Conservation (phyloP, 64 coral and sea anemone species). For the Montipora efflorescens region DNA sequence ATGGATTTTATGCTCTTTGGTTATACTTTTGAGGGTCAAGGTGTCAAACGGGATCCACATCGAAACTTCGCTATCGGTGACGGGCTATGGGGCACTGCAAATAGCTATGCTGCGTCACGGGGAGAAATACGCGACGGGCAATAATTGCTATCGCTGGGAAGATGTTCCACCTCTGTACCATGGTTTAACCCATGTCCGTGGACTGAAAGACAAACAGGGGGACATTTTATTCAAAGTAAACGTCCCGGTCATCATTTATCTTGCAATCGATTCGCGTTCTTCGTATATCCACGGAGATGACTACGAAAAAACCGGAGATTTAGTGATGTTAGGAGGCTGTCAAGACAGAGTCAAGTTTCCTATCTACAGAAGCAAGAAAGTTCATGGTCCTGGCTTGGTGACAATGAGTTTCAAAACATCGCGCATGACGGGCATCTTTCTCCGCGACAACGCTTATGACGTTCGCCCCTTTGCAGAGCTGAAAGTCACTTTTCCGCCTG, state of each 20-base stretch:
- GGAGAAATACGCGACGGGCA: slow-evolving; percentile 81
- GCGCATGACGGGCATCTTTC: slow-evolving; percentile 83
- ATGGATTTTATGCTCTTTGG: neutral
- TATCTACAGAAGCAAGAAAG: slow-evolving; percentile 75
- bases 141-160: slow-evolving; percentile 3
- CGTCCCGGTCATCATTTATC: slow-evolving; percentile 68
- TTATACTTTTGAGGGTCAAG: neutral
- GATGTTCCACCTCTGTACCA: slow-evolving; percentile 85
- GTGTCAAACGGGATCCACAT: too few species aligned
- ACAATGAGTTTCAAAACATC: slow-evolving; percentile 29
- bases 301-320: slow-evolving; percentile 68
- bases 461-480: slow-evolving; percentile 80
- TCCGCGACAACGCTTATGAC: slow-evolving; percentile 62
- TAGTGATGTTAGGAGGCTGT: slow-evolving; percentile 76
- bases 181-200: slow-evolving; percentile 90
- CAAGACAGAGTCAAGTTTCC: slow-evolving; percentile 68
- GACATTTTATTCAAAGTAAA: slow-evolving; percentile 65
- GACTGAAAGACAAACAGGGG: slow-evolving; percentile 73
- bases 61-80: slow-evolving; percentile 38
- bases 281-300: slow-evolving; percentile 69
- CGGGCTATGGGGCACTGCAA: slow-evolving; percentile 61
- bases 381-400: slow-evolving; percentile 70
- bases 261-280: slow-evolving; percentile 67
- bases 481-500: slow-evolving; percentile 39
- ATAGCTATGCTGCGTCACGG: slow-evolving; percentile 85